Evolutionary conservation across 2,888 invertebrate species (phyloP).

Genomic region (Pyralis farinalis): DNA sequence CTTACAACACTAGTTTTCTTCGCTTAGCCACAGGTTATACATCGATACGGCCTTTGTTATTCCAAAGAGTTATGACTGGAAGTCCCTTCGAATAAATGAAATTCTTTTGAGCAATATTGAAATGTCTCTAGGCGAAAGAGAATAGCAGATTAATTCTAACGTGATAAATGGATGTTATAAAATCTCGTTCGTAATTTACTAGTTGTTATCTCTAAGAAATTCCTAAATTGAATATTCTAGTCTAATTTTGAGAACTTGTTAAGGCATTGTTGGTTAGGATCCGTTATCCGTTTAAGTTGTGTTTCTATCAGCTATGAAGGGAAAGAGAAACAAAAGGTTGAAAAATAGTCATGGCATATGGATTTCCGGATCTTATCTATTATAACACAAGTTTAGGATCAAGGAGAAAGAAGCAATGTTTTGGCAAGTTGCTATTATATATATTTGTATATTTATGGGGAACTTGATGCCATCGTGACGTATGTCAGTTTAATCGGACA

Average conservation of each 20-base stretch:
- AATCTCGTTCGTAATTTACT: conserved; percentile 65
- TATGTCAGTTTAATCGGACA: too few species aligned
- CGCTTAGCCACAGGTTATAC: conserved; percentile 62
- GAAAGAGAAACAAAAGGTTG: too few species aligned
- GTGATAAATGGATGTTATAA: conserved; percentile 62
- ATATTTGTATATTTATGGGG: too few species aligned
- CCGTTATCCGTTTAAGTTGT: not conserved
- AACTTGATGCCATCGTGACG: too few species aligned
- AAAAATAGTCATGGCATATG: too few species aligned
- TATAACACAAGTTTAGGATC: too few species aligned
- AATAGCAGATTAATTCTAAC: conserved; percentile 52
- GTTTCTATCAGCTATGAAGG: not conserved
- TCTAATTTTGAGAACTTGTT: not conserved
- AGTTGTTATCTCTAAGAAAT: conserved; percentile 37
- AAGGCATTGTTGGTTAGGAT: not conserved
- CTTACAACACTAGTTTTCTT: conserved; percentile 16
- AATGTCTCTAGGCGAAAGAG: conserved; percentile 63
- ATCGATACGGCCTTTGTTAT: conserved; percentile 69
- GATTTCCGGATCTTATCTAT: too few species aligned
- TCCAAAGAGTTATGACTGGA: conserved; percentile 70
- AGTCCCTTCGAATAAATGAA: conserved; percentile 53
- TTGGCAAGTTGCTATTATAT: too few species aligned
- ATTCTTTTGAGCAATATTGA: conserved; percentile 72
- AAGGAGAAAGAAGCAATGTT: too few species aligned
- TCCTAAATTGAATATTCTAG: not conserved